Percentiles rank a stretch among this genome's conserved stretches.
Evolutionary conservation across 2,888 invertebrate species (phyloP).

Genomic region (Luperina nickerlii): DNA sequence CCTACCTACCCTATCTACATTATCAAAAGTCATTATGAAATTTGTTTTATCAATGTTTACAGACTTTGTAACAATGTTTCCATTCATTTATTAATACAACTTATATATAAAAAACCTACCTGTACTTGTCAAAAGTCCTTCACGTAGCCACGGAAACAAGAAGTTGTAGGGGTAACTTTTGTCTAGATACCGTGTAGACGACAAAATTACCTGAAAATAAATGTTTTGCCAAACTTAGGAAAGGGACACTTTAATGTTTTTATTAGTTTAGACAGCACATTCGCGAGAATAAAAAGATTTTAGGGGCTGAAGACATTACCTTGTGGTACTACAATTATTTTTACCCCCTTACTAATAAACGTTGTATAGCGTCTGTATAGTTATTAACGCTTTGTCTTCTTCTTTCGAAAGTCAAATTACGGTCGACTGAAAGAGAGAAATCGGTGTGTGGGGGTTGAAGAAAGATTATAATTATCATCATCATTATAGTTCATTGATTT

Average conservation of each 20-base stretch:
- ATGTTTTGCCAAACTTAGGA: neutral
- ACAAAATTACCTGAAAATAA: slow-evolving; percentile 60
- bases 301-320: neutral
- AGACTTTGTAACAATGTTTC: neutral
- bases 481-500: neutral
- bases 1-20: neutral
- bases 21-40: neutral
- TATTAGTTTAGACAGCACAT: neutral
- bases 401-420: too few relatives aligned
- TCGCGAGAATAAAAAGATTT: neutral
- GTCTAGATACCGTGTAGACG: slow-evolving; percentile 71
- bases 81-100: neutral
- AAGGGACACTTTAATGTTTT: neutral
- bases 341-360: too few relatives aligned
- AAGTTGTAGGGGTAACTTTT: slow-evolving; percentile 80
- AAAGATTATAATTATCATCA: neutral
- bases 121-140: slow-evolving; percentile 74
- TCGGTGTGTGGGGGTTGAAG: neutral
- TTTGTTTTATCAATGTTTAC: neutral
- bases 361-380: too few relatives aligned
- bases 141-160: slow-evolving; percentile 82
- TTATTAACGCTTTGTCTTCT: too few relatives aligned
- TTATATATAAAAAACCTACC: slow-evolving; percentile 57
- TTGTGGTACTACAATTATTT: neutral
- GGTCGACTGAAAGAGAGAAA: neutral